Conservation (phyloP, 2,113 vertebrate species). For the Pelusios castaneus region DNA sequence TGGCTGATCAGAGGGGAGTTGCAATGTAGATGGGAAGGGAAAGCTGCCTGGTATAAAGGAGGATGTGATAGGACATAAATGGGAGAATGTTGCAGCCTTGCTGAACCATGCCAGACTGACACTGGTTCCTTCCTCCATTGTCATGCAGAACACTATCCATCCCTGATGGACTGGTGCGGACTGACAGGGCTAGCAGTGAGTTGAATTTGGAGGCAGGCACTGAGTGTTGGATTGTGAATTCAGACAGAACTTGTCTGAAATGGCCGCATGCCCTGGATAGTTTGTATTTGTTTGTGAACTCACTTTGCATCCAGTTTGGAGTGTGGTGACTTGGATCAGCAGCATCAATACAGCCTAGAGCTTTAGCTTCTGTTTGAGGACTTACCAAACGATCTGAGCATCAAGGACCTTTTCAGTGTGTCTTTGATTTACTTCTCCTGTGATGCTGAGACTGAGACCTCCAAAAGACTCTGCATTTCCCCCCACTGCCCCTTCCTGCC, state of each 20-base stretch:
- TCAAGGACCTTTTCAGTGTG: neutral
- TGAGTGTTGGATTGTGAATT: neutral
- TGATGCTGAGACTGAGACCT: neutral
- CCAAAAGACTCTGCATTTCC: neutral
- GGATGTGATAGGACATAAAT: neutral
- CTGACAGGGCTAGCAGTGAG: accelerated
- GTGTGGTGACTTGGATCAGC: neutral
- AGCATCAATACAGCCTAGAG: too few relatives aligned
- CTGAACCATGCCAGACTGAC: accelerated
- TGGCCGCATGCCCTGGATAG: neutral
- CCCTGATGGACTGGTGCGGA: accelerated
- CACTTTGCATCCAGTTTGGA: neutral
- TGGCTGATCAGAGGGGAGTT: too few relatives aligned
- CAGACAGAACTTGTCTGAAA: accelerated
- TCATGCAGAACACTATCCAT: neutral
- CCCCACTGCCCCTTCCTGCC: neutral
- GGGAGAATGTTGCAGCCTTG: too few relatives aligned
- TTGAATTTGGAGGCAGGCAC: accelerated
- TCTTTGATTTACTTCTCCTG: neutral
- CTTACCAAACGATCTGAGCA: too few relatives aligned
- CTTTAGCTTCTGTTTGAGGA: too few relatives aligned
- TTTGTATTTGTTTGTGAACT: neutral
- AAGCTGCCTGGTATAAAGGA: too few relatives aligned
- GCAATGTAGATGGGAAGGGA: too few relatives aligned
- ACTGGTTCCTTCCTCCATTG: neutral